Evolutionary conservation across 2,113 vertebrate species (phyloP), one percentile per base, ranked within the genome.

Genomic region (Hemichromis elongatus): DNA sequence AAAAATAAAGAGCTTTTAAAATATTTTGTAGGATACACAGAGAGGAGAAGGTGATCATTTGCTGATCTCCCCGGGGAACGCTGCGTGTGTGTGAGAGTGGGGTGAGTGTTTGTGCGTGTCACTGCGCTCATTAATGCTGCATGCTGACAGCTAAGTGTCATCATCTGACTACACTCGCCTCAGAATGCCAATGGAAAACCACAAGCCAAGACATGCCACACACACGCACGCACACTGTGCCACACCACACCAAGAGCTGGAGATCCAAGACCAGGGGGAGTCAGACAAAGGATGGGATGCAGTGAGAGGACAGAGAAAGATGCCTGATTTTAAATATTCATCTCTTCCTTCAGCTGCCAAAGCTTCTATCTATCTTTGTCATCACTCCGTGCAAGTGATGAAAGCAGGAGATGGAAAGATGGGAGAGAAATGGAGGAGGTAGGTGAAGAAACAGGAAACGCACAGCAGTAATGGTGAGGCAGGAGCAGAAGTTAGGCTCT

Each of bases 71-170:
- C 86, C 9, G 35, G 83, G 53, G 82, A 83, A 82, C 47, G 59
- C 35, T 70, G 80, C 56, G 45, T 89, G 82, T 87, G 90, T 78
- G 85, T 53, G 85, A 73, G 57, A 91, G 81, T 45, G 80, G 61
- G 92, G 83, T 66, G 88, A 88, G 87, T 88, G 82, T 92, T 84
- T 94, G 86, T 93, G 88, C 59, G 79, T 88, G 91, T 93, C 89
- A 91, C 82, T 68, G 89, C 78, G 50, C 93, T 95, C 94, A 95
- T 95, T 95, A 95, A 93, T 90, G 93, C 90, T 90, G 88, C 90
- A 91, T 90, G 88, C 90, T 93, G 94, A 94, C 93, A 95, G 93
- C 90, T 79, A 92, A 91, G 94, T 94, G 93, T 94, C 94, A 94
- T 84, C 80, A 26, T 90, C 88, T 90, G 84, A 93, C 91, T 90